Conservation (phyloP, 2,113 vertebrate genomes). For the Notothenia rossii region DNA sequence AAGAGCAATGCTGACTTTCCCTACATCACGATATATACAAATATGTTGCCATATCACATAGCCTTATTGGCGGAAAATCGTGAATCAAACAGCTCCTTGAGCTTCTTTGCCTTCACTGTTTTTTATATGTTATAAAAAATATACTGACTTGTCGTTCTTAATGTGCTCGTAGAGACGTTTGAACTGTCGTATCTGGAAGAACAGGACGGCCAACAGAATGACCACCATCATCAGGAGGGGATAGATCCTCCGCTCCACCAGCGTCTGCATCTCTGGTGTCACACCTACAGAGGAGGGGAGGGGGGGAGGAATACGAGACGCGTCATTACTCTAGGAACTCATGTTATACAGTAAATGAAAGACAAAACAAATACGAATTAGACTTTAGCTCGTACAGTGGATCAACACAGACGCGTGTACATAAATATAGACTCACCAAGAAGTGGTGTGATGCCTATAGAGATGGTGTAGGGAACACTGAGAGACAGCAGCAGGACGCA, state of each 20-base stretch:
- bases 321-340: neutral
- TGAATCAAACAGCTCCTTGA: neutral
- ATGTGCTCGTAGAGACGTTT: slow-evolving; percentile 99
- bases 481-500: slow-evolving; percentile 93
- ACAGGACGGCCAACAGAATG: slow-evolving; percentile 92
- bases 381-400: neutral
- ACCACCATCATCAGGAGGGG: slow-evolving; percentile 96
- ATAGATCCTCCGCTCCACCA: slow-evolving; percentile 93
- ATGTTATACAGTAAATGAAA: neutral
- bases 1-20: neutral
- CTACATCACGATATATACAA: neutral
- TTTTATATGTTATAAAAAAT: neutral
- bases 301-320: too few relatives aligned
- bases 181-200: slow-evolving; percentile 98
- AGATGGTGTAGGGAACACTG: slow-evolving; percentile 92
- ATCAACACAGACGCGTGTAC: neutral
- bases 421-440: slow-evolving; percentile 83
- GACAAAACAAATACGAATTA: slow-evolving; percentile 14
- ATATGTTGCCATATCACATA: neutral
- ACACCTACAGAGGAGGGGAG: slow-evolving; percentile 47
- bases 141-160: slow-evolving; percentile 97
- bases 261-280: slow-evolving; percentile 70
- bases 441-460: slow-evolving; percentile 89
- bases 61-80: neutral
- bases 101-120: too few relatives aligned